Percentiles rank a stretch among this genome's conserved stretches.
These are phyloP conservation scores for Diachasmimorpha longicaudata DNA, from an alignment of 1,140 invertebrate genomes.

Conservation along the genomic window DNA sequence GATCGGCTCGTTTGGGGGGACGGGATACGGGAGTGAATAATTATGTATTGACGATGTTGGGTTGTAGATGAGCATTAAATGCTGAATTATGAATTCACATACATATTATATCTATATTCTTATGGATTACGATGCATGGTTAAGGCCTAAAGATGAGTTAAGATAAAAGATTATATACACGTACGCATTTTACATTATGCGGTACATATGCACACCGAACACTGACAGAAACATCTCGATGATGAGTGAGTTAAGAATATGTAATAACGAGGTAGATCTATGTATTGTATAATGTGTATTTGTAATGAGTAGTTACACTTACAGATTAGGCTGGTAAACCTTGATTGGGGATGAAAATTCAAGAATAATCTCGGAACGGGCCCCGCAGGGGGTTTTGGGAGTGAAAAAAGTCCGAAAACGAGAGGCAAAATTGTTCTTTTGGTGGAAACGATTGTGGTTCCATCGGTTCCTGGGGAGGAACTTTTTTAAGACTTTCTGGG, in stretches of 20 bases:
- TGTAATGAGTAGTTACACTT: conserved; percentile 39
- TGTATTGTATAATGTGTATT: conserved; percentile 37
- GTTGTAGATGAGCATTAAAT: conserved; percentile 22
- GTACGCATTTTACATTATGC: conserved; percentile 19
- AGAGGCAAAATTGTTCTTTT: too few species aligned
- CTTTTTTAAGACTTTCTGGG: too few species aligned
- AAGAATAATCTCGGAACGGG: neutral
- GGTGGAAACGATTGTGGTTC: too few species aligned
- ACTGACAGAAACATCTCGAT: conserved; percentile 31
- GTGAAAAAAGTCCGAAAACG: neutral
- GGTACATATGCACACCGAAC: conserved; percentile 24
- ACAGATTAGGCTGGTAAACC: conserved; percentile 15
- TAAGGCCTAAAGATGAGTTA: conserved; percentile 44
- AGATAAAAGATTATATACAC: conserved; percentile 18
- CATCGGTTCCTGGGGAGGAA: too few species aligned
- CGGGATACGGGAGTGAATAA: neutral
- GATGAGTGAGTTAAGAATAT: neutral
- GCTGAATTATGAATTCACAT: conserved; percentile 14
- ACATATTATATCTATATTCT: conserved; percentile 28
- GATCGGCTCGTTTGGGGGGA: neutral
- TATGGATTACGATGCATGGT: conserved; percentile 16
- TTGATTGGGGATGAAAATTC: neutral
- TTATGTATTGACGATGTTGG: neutral
- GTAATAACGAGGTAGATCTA: conserved; percentile 35
- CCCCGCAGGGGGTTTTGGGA: too few species aligned